Base-by-base conservation (phyloP, 92 coral and sea anemone genomes). In the Paramuricea clavata region DNA sequence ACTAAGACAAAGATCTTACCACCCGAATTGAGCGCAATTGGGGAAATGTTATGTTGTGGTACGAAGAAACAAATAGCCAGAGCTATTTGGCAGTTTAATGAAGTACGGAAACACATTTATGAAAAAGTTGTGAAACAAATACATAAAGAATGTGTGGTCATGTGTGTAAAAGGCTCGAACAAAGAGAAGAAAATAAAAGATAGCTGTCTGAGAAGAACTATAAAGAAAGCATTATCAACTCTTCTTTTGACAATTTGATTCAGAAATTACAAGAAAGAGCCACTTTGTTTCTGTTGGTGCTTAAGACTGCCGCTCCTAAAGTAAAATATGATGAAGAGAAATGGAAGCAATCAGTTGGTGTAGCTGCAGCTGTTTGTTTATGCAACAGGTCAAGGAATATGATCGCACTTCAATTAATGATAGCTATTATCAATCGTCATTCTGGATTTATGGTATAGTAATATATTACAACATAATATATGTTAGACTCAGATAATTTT, bases 281-380 rank as follows among this genome's bases (percentile, higher is more conserved):
- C n/a, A n/a, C n/a, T n/a, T n/a, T n/a, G n/a, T n/a, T n/a, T n/a
- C n/a, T n/a, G n/a, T n/a, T n/a, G n/a, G n/a, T n/a, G n/a, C n/a
- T n/a, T n/a, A n/a, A n/a, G n/a, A n/a, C n/a, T n/a, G n/a, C n/a
- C n/a, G n/a, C n/a, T n/a, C n/a, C n/a, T n/a, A 42, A 42, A 42
- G 49, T 12, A 42, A 57, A 57, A 0, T 16, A 57, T 57, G 65
- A 57, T 17, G 25, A 57, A 22, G 65, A 57, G 65, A 57, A 57
- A 16, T 57, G 65, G 65, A 57, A 57, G 65, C 65, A 57, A 57
- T 57, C 65, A 57, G 65, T 57, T 57, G 65, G 65, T 57, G 65
- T 57, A 9, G 65, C 65, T 57, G 65, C 65, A 57, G 22, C 26
- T 22, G 65, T 57, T 57, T 57, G 65, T 57, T 22, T 57, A 0